Base-by-base conservation (phyloP, 2,888 invertebrate genomes). In the Argyra leucocephala region DNA sequence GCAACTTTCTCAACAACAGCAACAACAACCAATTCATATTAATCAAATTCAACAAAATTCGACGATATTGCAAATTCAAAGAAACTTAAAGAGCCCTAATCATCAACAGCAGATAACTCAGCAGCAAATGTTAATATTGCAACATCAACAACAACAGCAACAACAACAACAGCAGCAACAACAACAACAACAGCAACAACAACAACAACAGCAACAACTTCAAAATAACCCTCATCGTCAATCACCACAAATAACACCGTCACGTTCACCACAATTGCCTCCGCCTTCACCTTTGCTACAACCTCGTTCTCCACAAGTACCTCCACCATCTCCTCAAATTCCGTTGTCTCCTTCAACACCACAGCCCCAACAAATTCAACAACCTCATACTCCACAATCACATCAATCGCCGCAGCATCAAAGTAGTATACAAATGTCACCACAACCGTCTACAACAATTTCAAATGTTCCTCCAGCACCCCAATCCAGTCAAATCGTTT, bases 251-350 rank as follows among this genome's bases (percentile, higher is more conserved):
- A 48, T 48, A 48, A 18, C 48, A 10, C 69, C 66, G 12, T 67
- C 68, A 9, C 66, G 68, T 23, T 68, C 69, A 21, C 68, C 69
- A 0, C 69, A 67, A 62, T 67, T 68, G 18, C 69, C 68, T 1
- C 67, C 67, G n/a, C 61, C 68, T 1, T 64, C 65, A n/a, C 69
- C 66, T 5, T 66, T 64, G 64, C 67, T 67, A n/a, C 68, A 66
- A 12, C 70, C 69, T 18, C 69, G 72, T 58, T 64, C 65, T 63
- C 22, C 59, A 69, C 72, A 78, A 67, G 71, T 79, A 63, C 73
- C 76, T 37, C 73, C 78, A 67, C 71, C 74, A 36, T 64, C 73
- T 72, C 69, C 69, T 69, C 59, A 72, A 62, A 70, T 71, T 0
- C 68, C 48, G 5, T n/a, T n/a, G n/a, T 48, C 48, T 18, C 66